Evolutionary conservation across 2,113 vertebrate genomes (phyloP).

Genomic region (Struthidea cinerea): DNA sequence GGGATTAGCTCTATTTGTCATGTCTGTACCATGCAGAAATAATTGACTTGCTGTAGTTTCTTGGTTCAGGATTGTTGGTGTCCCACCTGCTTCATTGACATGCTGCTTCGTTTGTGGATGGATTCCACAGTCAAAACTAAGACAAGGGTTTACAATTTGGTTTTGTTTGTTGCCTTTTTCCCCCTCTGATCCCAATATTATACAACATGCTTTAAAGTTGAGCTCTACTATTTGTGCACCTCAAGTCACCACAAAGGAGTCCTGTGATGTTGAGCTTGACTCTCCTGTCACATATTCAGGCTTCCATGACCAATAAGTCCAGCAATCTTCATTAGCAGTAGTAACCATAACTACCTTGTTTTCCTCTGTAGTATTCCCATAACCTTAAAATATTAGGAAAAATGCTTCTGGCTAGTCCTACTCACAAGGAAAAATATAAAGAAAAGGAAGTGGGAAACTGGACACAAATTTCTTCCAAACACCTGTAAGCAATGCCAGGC

Average conservation of each 20-base stretch:
- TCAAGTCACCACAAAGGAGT: not conserved
- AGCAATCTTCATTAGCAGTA: not conserved
- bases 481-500: not conserved
- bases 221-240: not conserved
- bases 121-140: not conserved
- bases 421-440: not conserved
- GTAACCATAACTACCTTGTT: not conserved
- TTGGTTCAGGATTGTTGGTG: not conserved
- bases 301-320: not conserved
- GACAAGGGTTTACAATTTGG: not conserved
- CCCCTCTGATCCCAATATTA: not conserved
- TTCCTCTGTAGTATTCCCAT: not conserved
- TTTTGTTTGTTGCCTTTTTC: not conserved
- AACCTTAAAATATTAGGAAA: not conserved
- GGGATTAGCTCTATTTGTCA: not conserved
- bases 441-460: not conserved
- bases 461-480: not conserved
- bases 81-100: not conserved
- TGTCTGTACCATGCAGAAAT: not conserved
- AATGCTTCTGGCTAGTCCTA: not conserved
- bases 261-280: not conserved
- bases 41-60: not conserved
- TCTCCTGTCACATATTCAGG: not conserved
- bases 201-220: not conserved
- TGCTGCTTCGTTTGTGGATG: too few relatives aligned